A percentile compares a stretch with the other conserved stretches of the same genome.
phyloP scores from a whole-genome alignment of 2,113 vertebrate genomes.

The Irena cyanogastra region DNA sequence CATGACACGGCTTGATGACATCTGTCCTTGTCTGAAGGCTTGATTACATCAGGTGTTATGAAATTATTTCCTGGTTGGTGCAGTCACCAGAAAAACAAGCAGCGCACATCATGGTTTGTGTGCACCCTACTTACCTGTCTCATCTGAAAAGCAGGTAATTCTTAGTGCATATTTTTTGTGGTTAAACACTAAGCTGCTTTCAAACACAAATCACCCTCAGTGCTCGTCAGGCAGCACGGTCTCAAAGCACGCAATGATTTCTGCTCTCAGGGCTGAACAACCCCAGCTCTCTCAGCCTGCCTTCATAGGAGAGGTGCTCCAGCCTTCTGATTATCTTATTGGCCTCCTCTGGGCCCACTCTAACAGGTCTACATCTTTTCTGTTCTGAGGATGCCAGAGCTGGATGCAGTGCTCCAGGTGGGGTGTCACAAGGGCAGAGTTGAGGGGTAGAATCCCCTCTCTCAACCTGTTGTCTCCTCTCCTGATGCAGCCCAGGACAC shows the following conservation, averaged over 20 bases:
- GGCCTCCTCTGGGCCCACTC: not conserved
- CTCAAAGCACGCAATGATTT: not conserved
- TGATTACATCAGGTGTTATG: not conserved
- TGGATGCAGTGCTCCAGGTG: no score
- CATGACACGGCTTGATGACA: not conserved
- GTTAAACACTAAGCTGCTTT: not conserved
- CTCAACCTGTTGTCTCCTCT: not conserved
- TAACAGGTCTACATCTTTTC: not conserved
- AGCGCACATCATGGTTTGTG: not conserved
- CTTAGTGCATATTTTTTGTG: not conserved
- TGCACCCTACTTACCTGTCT: not conserved
- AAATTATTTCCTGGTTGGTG: not conserved
- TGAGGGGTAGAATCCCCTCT: not conserved
- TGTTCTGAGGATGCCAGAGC: not conserved
- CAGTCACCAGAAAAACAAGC: not conserved
- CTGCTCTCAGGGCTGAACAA: not conserved
- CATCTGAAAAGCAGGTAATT: not conserved
- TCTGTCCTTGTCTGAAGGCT: not conserved
- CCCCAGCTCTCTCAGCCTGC: not conserved
- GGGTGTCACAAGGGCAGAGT: not conserved
- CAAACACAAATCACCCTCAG: not conserved
- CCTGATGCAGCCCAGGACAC: not conserved
- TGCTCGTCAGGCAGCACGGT: not conserved
- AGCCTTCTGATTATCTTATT: not conserved
- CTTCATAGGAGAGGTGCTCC: not conserved